Evolutionary conservation across 2,888 invertebrate genomes (phyloP).

Genomic region (Carterocephalus palaemon): DNA sequence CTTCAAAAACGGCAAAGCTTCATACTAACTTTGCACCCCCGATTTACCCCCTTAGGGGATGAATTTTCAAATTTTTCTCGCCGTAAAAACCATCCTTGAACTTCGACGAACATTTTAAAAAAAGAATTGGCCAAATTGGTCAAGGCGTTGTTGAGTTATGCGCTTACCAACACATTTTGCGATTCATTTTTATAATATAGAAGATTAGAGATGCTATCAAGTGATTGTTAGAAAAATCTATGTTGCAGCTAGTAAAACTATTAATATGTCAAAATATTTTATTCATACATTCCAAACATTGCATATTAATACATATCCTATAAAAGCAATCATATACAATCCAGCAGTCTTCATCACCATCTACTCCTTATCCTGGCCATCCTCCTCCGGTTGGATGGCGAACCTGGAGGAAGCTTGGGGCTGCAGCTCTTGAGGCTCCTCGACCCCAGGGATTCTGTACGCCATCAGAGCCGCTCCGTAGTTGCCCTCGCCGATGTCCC

Average conservation of each 20-base stretch:
- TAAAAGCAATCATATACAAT: neutral
- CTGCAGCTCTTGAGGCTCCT: conserved; percentile 47
- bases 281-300: neutral
- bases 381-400: conserved; percentile 38
- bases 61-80: too few relatives aligned
- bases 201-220: neutral
- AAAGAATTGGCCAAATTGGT: too few relatives aligned
- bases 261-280: neutral
- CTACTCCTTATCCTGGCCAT: conserved; percentile 31
- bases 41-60: too few relatives aligned
- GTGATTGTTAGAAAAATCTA: neutral
- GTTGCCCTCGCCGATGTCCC: conserved; percentile 64
- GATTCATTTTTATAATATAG: neutral
- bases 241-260: too few relatives aligned
- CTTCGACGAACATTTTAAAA: too few relatives aligned
- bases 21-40: too few relatives aligned
- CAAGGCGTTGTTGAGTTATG: too few relatives aligned
- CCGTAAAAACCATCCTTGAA: too few relatives aligned
- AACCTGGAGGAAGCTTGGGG: conserved; percentile 56
- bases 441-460: conserved; percentile 55
- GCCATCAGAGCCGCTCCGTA: conserved; percentile 71
- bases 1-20: too few relatives aligned
- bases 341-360: neutral
- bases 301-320: neutral
- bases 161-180: too few relatives aligned